Conservation (phyloP, 2,113 vertebrate species). For the Sterna hirundo region DNA sequence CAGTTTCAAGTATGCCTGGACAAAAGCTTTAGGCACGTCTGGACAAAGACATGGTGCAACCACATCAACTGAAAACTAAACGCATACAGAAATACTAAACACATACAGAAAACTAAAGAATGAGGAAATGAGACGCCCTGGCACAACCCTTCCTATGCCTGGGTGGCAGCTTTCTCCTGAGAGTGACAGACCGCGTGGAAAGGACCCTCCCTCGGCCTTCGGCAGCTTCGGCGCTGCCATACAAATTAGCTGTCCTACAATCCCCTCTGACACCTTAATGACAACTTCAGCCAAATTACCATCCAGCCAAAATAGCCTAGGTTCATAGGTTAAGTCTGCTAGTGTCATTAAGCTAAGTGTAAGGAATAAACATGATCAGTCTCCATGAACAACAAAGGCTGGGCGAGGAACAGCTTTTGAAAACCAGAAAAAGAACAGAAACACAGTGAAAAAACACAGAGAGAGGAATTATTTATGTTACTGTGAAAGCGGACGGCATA, state of each 20-base stretch:
- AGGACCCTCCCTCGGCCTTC: neutral
- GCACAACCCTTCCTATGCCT: neutral
- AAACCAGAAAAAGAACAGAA: neutral
- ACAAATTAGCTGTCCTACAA: neutral
- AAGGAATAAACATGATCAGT: neutral
- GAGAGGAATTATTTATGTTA: neutral
- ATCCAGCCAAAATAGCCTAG: neutral
- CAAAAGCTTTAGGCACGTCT: neutral
- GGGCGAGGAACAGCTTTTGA: neutral
- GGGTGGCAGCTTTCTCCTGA: neutral
- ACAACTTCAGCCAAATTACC: neutral
- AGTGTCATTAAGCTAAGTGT: neutral
- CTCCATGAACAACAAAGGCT: neutral
- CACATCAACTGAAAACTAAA: neutral
- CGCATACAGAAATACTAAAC: neutral
- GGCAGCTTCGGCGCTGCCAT: rapidly evolving
- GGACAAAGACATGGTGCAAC: neutral
- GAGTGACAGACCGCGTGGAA: neutral
- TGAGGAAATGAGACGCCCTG: neutral
- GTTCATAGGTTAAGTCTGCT: conserved; percentile 8
- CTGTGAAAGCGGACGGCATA: neutral
- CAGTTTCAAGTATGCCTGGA: neutral
- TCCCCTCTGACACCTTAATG: neutral
- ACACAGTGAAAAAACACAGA: neutral
- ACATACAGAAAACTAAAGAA: neutral